Conservation (phyloP, 1,140 invertebrate genomes). For the Cotesia chilonis region DNA sequence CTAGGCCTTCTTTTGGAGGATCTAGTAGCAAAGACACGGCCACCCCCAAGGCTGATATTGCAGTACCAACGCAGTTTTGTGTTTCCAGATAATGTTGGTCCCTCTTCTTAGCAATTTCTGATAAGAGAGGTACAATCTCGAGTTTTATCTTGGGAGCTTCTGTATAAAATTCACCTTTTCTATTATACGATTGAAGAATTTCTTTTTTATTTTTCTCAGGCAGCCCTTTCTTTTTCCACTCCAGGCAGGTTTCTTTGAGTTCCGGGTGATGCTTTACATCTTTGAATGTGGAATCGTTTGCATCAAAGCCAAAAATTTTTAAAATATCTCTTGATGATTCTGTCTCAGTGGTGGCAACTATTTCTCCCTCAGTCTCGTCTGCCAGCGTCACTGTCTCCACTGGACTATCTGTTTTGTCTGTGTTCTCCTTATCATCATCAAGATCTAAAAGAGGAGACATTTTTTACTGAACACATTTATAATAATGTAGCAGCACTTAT, state of each 20-base stretch:
- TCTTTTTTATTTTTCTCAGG: conserved; percentile 37
- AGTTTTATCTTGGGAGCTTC: conserved; percentile 39
- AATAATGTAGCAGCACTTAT: background rate
- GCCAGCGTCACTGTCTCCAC: background rate
- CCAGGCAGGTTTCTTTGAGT: conserved; percentile 6
- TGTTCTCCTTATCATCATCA: too few species aligned
- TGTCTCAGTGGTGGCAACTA: background rate
- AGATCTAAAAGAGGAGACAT: too few species aligned
- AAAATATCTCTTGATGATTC: conserved; percentile 8
- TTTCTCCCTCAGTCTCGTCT: background rate
- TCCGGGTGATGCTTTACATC: conserved; percentile 27
- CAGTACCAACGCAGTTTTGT: conserved; percentile 38
- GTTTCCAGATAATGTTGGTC: conserved; percentile 36
- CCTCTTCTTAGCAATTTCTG: conserved; percentile 35
- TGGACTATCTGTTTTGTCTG: background rate
- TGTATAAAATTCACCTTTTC: conserved; percentile 33
- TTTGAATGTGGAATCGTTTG: conserved; percentile 30
- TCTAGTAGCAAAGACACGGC: conserved; percentile 36
- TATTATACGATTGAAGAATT: conserved; percentile 24
- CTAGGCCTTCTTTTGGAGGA: conserved; percentile 22
- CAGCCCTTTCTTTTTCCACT: conserved; percentile 43
- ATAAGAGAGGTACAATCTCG: conserved; percentile 29
- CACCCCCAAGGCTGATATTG: conserved; percentile 26
- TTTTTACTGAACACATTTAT: too few species aligned
- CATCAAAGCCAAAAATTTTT: conserved; percentile 24